Conservation (phyloP, 2,888 invertebrate species). For the Leptopilina drosophilae region DNA sequence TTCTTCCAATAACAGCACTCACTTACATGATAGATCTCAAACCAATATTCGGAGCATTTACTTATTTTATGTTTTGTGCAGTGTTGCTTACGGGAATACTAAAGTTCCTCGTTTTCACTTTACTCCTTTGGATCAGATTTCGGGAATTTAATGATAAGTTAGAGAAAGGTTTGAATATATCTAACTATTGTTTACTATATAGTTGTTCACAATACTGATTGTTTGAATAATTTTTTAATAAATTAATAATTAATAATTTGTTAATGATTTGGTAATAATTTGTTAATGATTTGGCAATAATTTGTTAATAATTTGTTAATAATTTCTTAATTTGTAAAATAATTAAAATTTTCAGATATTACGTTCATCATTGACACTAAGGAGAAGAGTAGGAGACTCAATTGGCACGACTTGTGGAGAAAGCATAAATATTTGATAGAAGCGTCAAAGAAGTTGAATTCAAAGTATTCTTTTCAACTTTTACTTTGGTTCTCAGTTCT, state of each 20-base stretch:
- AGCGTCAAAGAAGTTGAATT: conserved; percentile 7
- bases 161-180: not conserved
- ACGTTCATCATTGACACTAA: not conserved
- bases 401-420: not conserved
- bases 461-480: not conserved
- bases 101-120: not conserved
- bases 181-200: too few species aligned
- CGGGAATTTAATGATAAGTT: not conserved
- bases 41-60: not conserved
- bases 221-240: too few species aligned
- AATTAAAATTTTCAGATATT: not conserved
- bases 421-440: conserved; percentile 2
- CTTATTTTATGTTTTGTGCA: not conserved
- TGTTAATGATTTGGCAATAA: too few species aligned
- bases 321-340: too few species aligned
- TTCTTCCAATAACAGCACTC: not conserved
- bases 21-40: not conserved
- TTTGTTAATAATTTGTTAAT: too few species aligned
- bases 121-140: not conserved
- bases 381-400: not conserved
- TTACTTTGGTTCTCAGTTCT: conserved; percentile 6
- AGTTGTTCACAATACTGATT: too few species aligned
- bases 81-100: not conserved
- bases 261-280: too few species aligned
- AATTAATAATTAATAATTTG: too few species aligned